Evolutionary conservation across 2,888 invertebrate species (phyloP), one percentile per base, ranked within the genome.

Genomic region (Amorpha juglandis): DNA sequence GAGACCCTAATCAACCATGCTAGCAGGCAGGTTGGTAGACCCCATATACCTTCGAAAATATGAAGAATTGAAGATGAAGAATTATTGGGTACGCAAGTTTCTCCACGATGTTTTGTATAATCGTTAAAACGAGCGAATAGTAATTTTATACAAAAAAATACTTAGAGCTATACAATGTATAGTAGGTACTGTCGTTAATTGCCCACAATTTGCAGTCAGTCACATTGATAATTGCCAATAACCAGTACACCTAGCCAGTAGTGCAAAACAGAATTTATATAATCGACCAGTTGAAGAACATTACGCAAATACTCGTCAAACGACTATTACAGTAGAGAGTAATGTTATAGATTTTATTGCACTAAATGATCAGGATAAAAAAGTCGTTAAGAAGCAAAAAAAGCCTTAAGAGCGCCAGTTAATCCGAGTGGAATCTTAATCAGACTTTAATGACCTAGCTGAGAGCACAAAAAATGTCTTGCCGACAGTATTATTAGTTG

Each of bases 381-480:
- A 79, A 81, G 83, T 81, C 85, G 84, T 87, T 88, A 88, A 81
- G 80, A 80, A 78, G 72, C 76, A 72, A 73, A 79, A 79, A 79
- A 80, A 78, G n/a, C 75, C 75, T 81, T 82, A 83, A 86, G 83
- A 78, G 80, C 76, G 71, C 75, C 77, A 78, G 80, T 79, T 83
- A 86, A 88, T 86, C 84, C 82, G 70, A 72, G 72, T 77, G 68
- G 86, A 86, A 86, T 89, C 75, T 83, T 88, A 87, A 90, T 82
- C 82, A 87, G 82, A 68, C 71, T 78, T 79, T 84, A 83, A 87
- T 82, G 83, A 74, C 68, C 70, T 70, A 71, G 77, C 78, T 73
- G 75, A 71, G 68, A 62, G 67, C 71, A 70, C 67, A 72, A 74
- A 75, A 77, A 82, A 77, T 75, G 72, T 72, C 69, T 72, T 72